Base-by-base conservation (phyloP, 2,797 vertebrate genomes). In the Triplophysa yarkandensis region DNA sequence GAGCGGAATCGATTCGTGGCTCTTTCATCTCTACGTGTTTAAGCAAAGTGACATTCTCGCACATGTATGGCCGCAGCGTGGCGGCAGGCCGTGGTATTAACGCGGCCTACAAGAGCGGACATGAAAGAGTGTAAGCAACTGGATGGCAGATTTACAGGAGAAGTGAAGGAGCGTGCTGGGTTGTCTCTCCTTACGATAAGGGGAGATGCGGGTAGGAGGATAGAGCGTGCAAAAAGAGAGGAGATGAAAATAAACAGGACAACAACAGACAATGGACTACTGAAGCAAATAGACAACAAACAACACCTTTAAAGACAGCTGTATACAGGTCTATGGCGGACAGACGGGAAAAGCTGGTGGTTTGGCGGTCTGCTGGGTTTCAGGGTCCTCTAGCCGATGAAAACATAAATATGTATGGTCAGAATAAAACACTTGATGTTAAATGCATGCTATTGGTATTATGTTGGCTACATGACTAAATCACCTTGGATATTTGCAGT, bases 151-250 rank as follows among this genome's bases (percentile, higher is more conserved):
- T 34, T 21, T 57, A 30, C 48, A 5, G 39, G 36, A 44, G 62
- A 50, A 19, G 52, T 13, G 43, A 27, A 16, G 6, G 32, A n/a
- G 88, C 90, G 89, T 90, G 91, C 92, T 89, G 92, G 89, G 86
- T 91, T 92, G 89, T 93, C 93, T 94, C 93, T 90, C 92, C 91
- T 41, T 34, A 41, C 55, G 89, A 92, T 90, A 90, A 91, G 90
- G 89, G 90, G 91, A 93, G 92, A 93, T 89, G 91, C 91, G 92
- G 50, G 57, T 41, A 55, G 54, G 60, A 66, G 67, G 91, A 91
- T 90, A 90, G 86, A 62, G 92, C 91, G 93, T 93, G 92, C 92
- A 93, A 92, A 93, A 93, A 91, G 91, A 91, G 91, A 91, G 88
- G 92, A 83, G 82, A 82, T 76, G 78, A 90, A 93, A 92, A 93